Evolutionary conservation across 2,888 invertebrate genomes (phyloP), one percentile per base, ranked within the genome.

Genomic region (Camptogramma bilineatum): DNA sequence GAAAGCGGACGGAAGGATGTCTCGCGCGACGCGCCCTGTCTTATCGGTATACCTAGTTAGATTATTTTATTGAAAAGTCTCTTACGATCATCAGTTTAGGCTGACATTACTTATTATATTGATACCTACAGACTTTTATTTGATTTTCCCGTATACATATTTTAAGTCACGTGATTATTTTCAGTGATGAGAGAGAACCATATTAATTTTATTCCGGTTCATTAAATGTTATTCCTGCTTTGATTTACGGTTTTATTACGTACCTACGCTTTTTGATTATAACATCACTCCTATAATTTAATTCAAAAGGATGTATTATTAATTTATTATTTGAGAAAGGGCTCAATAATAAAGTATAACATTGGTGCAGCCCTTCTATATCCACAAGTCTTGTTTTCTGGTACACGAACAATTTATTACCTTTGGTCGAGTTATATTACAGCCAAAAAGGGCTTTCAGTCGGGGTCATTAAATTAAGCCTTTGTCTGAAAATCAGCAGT

Each of bases 231-330:
- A 73, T 76, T 84, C 82, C 77, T 76, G 75, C 2, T 17, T 18
- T 31, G 18, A 31, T 47, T 47, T 47, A 55, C 70, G 74, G 68
- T 8, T 28, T 28, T 28, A 88, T 85, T 81, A 82, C 82, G 77
- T 77, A 82, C 82, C 76, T 77, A 77, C 72, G 71, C 82, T 83
- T 86, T 83, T 86, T 78, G 78, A 81, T 86, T 85, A 84, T 84
- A 80, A 81, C 80, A 84, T 84, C 85, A 85, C 80, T 76, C 79
- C 73, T 69, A 73, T 67, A 76, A 13, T 13, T 13, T 39, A 39
- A 39, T 39, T 39, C 3, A 1, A 13, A 13, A 39, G 4, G 10
- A 39, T 13, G 0, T 13, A 39, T 3, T 21, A 21, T 21, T 21
- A 2, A 21, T 21, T 28, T 7, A 39, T 13, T 39, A 39, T 39